phyloP scores from a whole-genome alignment of 1,140 invertebrate species.

The Antheraea mylitta region DNA sequence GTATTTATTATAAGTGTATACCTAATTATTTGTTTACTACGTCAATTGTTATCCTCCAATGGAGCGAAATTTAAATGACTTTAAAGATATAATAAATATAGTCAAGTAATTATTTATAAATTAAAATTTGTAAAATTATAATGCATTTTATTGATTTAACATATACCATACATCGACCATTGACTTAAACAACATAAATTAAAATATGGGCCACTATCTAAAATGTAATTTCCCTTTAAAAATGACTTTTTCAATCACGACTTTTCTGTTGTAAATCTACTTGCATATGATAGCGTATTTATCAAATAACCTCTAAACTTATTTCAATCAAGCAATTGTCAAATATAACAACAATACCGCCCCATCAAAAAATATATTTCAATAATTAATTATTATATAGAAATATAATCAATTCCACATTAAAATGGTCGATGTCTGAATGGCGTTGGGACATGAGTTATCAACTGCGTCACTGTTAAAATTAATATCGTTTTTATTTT shows the following conservation, averaged over 20 bases:
- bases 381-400: neutral
- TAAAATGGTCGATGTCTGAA: slow-evolving; percentile 18
- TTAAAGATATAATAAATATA: neutral
- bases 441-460: slow-evolving; percentile 42
- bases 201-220: too few relatives aligned
- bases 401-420: neutral
- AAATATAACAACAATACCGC: neutral
- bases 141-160: neutral
- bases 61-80: slow-evolving; percentile 28
- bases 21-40: neutral
- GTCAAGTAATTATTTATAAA: neutral
- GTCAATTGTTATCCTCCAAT: slow-evolving; percentile 45
- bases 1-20: slow-evolving; percentile 12
- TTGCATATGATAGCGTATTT: neutral
- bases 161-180: neutral
- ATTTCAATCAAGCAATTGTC: neutral
- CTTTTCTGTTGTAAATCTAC: neutral
- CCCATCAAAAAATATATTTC: neutral
- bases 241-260: neutral
- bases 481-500: slow-evolving; percentile 55
- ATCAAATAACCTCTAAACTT: neutral
- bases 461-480: slow-evolving; percentile 41
- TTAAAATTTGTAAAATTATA: neutral
- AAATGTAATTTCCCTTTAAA: too few relatives aligned
- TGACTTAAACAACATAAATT: too few relatives aligned